Evolutionary conservation across 2,797 vertebrate genomes (phyloP).

Genomic region (Pogoniulus pusillus): DNA sequence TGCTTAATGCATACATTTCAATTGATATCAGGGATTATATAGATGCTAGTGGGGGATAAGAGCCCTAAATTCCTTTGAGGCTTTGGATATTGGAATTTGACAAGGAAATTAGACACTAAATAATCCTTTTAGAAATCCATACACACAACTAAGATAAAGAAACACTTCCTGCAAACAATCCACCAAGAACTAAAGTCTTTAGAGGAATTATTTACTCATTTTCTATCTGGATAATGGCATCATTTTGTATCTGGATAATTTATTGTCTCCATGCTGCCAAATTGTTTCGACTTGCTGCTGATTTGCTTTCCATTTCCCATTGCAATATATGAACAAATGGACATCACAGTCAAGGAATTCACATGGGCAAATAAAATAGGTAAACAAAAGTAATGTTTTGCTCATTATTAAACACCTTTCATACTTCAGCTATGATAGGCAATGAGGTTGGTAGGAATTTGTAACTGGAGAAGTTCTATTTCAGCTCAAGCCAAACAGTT

Average conservation of each 20-base stretch:
- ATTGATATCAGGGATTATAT: neutral
- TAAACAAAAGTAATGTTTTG: constrained; percentile 15
- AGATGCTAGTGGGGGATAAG: neutral
- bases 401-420: constrained; percentile 14
- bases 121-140: constrained; percentile 42
- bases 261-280: constrained; percentile 11
- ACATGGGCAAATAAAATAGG: neutral
- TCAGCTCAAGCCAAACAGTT: constrained; percentile 42
- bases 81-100: constrained; percentile 30
- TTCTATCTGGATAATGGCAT: neutral
- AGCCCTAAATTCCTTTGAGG: constrained; percentile 13
- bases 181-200: neutral
- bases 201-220: constrained; percentile 33
- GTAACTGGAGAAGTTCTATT: neutral
- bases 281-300: neutral
- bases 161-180: constrained; percentile 26
- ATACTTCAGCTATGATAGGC: neutral
- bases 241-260: neutral
- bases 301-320: constrained; percentile 24
- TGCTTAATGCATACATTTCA: constrained; percentile 20
- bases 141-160: constrained; percentile 35
- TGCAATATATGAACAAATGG: neutral
- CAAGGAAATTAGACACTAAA: constrained; percentile 40
- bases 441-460: constrained; percentile 20
- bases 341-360: neutral